These are phyloP conservation scores for Bombyx mori DNA, from an alignment of 1,140 invertebrate species.

Conservation along the genomic window ASM3026992v2 NC_085127.1:10064501-10065000, in stretches of 20 bases:
- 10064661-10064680: constrained; percentile 59
- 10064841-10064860: constrained; percentile 1
- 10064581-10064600: too few relatives aligned
- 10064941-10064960: too few relatives aligned
- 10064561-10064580: too few relatives aligned
- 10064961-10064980: too few relatives aligned
- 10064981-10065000: too few relatives aligned
- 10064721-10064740: constrained; percentile 44
- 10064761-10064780: constrained; percentile 35
- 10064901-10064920: too few relatives aligned
- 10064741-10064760: constrained; percentile 32
- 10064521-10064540: too few relatives aligned
- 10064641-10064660: constrained; percentile 20
- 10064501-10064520: too few relatives aligned
- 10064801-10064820: constrained; percentile 36
- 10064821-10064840: constrained; percentile 9
- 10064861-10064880: constrained; percentile 2
- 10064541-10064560: too few relatives aligned
- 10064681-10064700: constrained; percentile 40
- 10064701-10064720: constrained; percentile 49
- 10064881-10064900: background rate
- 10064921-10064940: too few relatives aligned
- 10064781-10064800: constrained; percentile 27
- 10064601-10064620: too few relatives aligned
- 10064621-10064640: constrained; percentile 8